A percentile compares a stretch with the other conserved stretches of the same genome.
Conservation (phyloP, 2,113 vertebrate species). For the Ibidorhyncha struthersii region DNA sequence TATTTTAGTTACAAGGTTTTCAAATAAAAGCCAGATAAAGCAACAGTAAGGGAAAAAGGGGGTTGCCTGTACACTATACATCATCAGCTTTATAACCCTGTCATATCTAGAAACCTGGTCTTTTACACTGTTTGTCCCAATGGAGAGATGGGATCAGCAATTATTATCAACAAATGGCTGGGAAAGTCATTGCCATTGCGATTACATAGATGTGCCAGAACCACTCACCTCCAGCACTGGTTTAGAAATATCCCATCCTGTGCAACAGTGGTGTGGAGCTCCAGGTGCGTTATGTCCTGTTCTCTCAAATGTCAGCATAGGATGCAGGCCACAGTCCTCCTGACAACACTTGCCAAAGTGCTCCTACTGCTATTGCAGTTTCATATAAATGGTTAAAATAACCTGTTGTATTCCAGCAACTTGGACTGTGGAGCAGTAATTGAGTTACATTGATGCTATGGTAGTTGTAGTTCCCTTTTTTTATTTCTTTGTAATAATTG, state of each 20-base stretch:
- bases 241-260: not conserved
- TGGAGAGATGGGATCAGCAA: not conserved
- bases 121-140: not conserved
- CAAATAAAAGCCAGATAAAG: not conserved
- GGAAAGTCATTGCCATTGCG: not conserved
- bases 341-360: not conserved
- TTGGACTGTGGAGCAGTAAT: not conserved
- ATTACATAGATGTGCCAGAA: not conserved
- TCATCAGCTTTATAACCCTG: not conserved
- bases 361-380: not conserved
- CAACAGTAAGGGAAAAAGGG: not conserved
- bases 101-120: not conserved
- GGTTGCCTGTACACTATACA: not conserved
- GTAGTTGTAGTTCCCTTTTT: not conserved
- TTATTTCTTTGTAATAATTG: not conserved
- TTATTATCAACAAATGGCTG: not conserved
- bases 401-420: not conserved
- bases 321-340: not conserved
- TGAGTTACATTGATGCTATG: not conserved
- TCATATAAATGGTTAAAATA: not conserved
- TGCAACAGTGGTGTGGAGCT: not conserved
- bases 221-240: not conserved
- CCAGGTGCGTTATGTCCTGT: not conserved
- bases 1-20: not conserved
- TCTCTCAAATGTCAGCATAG: not conserved